Evolutionary conservation across 1,140 invertebrate species (phyloP).

Genomic region (Microplitis mediator): DNA sequence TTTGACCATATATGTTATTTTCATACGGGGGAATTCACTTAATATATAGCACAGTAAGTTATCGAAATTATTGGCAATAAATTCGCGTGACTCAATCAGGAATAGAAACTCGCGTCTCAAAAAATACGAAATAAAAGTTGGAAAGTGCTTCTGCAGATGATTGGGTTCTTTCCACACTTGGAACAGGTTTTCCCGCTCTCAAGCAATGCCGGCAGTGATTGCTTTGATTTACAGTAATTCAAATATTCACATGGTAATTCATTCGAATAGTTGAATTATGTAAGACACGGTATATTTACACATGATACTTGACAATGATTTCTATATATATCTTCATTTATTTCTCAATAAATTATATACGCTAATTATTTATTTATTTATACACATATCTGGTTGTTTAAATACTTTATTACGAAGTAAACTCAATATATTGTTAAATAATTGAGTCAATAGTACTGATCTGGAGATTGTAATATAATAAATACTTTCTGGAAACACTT

Average conservation of each 20-base stretch:
- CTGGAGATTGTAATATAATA: neutral
- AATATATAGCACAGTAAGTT: no score
- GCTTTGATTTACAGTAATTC: constrained; percentile 16
- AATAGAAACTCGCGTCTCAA: no score
- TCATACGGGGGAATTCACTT: no score
- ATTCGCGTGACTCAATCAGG: no score
- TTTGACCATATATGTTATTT: no score
- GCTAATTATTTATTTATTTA: neutral
- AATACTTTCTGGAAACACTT: constrained; percentile 11
- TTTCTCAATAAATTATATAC: neutral
- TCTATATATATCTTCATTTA: neutral
- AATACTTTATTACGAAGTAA: neutral
- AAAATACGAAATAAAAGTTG: no score
- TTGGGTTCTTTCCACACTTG: neutral
- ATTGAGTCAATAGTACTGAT: neutral
- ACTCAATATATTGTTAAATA: no score
- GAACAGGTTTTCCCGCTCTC: constrained; percentile 19
- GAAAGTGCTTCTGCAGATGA: no score
- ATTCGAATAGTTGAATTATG: constrained; percentile 12
- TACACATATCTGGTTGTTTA: neutral
- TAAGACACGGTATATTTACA: neutral
- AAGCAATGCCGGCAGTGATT: constrained; percentile 4
- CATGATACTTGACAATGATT: neutral
- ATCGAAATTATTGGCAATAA: no score
- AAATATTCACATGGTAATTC: constrained; percentile 9